A percentile compares a stretch with the other conserved stretches of the same genome.
These are phyloP conservation scores for Planiliza haematocheilus DNA, from an alignment of 2,113 vertebrate species.

Conservation along the genomic window DNA sequence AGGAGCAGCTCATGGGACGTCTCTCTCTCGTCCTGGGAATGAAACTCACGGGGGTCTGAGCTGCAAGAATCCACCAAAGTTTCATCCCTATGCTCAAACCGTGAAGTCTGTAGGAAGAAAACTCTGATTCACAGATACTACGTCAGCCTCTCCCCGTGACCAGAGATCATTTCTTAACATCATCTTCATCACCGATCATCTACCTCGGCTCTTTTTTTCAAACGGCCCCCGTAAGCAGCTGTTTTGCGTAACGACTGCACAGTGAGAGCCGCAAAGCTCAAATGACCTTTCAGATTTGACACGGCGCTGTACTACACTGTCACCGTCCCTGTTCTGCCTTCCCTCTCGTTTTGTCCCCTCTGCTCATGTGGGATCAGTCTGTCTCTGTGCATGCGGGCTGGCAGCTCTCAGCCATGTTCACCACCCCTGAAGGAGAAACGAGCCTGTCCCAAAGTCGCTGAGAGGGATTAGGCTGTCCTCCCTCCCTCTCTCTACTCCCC, in stretches of 20 bases:
- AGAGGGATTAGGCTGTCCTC: slow-evolving; percentile 69
- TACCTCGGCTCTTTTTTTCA: not conserved
- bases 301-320: slow-evolving; percentile 48
- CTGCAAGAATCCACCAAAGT: not conserved
- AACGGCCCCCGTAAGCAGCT: slow-evolving; percentile 3
- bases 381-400: slow-evolving; percentile 69
- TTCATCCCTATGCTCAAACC: slow-evolving; percentile 49
- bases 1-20: slow-evolving; percentile 35
- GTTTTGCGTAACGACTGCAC: slow-evolving; percentile 10
- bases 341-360: slow-evolving; percentile 52
- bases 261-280: slow-evolving; percentile 33
- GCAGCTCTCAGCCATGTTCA: slow-evolving; percentile 72
- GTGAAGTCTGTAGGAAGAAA: not conserved
- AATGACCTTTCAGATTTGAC: slow-evolving; percentile 55
- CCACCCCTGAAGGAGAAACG: slow-evolving; percentile 71
- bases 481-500: not conserved
- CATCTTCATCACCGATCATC: not conserved
- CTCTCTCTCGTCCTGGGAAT: not conserved
- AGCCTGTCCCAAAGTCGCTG: slow-evolving; percentile 70
- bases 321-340: slow-evolving; percentile 47
- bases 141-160: no score
- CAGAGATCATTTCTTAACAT: no score
- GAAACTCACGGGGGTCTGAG: slow-evolving; percentile 11
- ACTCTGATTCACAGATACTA: no score
- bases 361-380: slow-evolving; percentile 69